Percentiles rank a stretch among this genome's conserved stretches.
phyloP scores from a whole-genome alignment of 23 tunicate genomes.

The Ciona savignyi region DNA sequence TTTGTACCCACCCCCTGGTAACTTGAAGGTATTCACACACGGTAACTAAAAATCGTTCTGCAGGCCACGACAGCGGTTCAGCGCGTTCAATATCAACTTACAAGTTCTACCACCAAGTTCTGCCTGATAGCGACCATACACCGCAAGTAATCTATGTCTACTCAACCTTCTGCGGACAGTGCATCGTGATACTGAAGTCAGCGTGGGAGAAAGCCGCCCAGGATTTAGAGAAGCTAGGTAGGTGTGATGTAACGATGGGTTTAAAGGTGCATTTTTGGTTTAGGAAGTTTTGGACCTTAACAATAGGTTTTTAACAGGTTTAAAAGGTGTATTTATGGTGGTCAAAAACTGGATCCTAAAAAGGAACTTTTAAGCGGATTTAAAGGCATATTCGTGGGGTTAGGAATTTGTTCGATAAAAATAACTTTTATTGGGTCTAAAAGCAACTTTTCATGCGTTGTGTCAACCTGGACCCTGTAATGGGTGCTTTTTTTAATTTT shows the following conservation, averaged over 20 bases:
- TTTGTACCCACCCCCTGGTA: no score
- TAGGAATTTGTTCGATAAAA: no score
- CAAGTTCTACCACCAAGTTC: constrained; percentile 26
- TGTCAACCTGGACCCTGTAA: no score
- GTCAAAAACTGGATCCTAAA: background rate
- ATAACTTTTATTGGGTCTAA: no score
- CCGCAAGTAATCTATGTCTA: constrained; percentile 78
- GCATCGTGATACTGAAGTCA: constrained; percentile 53
- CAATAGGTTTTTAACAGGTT: background rate
- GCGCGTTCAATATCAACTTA: constrained; percentile 33
- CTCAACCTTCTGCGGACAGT: constrained; percentile 56
- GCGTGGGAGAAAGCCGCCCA: constrained; percentile 66
- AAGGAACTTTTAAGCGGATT: background rate
- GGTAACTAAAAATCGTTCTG: no score
- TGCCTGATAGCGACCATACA: constrained; percentile 61
- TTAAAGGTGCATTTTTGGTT: no score
- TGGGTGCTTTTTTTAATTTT: no score
- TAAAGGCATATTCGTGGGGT: background rate
- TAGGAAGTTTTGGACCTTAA: no score
- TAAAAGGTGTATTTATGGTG: background rate
- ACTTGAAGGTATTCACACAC: no score
- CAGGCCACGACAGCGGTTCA: constrained; percentile 23
- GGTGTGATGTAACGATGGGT: background rate
- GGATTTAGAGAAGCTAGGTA: constrained; percentile 65
- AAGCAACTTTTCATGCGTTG: no score